phyloP scores from a whole-genome alignment of 2,888 invertebrate genomes.

The Entomobrya multifasciata region DNA sequence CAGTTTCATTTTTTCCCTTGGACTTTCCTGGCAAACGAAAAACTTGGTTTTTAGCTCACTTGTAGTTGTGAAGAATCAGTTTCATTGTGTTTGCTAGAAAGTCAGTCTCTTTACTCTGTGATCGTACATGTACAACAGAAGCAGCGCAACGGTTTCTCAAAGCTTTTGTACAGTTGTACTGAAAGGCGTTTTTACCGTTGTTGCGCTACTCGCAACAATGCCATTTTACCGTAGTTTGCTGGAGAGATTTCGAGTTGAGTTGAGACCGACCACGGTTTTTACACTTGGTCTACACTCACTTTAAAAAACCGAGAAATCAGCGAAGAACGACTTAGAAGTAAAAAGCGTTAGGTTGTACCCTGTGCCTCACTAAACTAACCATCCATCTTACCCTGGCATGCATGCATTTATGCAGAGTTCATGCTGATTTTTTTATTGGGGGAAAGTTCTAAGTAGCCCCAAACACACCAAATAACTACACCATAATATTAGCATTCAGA shows the following conservation, averaged over 20 bases:
- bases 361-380: too few relatives aligned
- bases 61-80: too few relatives aligned
- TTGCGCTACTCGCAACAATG: not conserved
- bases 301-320: not conserved
- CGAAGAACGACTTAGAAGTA: not conserved
- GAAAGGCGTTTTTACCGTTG: too few relatives aligned
- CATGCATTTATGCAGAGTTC: constrained; percentile 23
- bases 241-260: too few relatives aligned
- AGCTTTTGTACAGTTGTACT: too few relatives aligned
- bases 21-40: not conserved
- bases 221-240: constrained; percentile 40
- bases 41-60: too few relatives aligned
- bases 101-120: not conserved
- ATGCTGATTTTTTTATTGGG: constrained; percentile 51
- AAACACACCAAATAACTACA: constrained; percentile 38
- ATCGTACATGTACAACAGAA: not conserved
- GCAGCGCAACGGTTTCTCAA: not conserved
- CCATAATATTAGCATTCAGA: too few relatives aligned
- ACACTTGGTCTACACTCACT: too few relatives aligned
- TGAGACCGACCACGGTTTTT: constrained; percentile 49
- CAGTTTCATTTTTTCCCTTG: constrained; percentile 17
- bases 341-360: constrained; percentile 39
- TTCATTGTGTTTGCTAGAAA: not conserved
- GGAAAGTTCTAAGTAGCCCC: constrained; percentile 63
- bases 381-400: constrained; percentile 16